Conservation (phyloP, 2,113 vertebrate species). For the Microtus ochrogaster region DNA sequence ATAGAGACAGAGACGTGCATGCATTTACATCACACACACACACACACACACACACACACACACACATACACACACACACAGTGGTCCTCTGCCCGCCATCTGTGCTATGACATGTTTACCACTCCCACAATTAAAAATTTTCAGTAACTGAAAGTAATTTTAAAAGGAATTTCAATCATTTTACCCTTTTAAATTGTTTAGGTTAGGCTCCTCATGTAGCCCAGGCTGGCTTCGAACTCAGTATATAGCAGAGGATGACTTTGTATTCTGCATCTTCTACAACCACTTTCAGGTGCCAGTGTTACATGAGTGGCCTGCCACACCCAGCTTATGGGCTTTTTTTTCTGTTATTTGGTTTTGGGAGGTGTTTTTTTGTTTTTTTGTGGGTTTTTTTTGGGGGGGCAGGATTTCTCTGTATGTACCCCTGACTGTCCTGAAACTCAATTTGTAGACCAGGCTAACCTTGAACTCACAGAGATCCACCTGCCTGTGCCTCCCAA, state of each 20-base stretch:
- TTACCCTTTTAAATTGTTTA: not conserved
- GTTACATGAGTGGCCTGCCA: not conserved
- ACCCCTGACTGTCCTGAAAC: not conserved
- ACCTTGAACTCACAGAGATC: not conserved
- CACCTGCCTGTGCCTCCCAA: not conserved
- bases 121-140: not conserved
- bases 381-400: no score
- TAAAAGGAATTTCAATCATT: not conserved
- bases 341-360: not conserved
- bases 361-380: no score
- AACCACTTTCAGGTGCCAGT: not conserved
- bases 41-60: no score
- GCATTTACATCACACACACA: no score
- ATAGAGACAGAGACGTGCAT: not conserved
- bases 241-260: not conserved
- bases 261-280: not conserved
- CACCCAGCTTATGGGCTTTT: not conserved
- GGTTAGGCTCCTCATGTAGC: not conserved
- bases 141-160: constrained; percentile 11
- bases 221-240: not conserved
- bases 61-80: no score
- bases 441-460: not conserved
- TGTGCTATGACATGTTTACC: not conserved
- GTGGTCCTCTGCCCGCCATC: not conserved
- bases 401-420: not conserved